phyloP scores from a whole-genome alignment of 1,140 invertebrate species.

The Achatina immaculata region DNA sequence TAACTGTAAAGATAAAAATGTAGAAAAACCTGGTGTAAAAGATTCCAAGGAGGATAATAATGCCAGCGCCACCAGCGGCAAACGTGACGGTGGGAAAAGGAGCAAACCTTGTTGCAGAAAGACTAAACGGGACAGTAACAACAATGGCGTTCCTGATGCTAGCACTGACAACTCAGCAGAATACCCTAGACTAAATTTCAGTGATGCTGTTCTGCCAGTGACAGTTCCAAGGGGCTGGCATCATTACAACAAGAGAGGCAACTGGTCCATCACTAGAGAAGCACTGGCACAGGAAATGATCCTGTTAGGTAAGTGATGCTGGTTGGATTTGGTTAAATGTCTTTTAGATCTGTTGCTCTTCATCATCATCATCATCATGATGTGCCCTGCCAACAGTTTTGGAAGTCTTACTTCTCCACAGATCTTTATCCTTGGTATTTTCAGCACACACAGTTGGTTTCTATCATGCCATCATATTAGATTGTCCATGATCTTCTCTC shows the following conservation, averaged over 20 bases:
- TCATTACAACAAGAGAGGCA: constrained; percentile 4
- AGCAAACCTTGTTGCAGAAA: neutral
- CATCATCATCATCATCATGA: neutral
- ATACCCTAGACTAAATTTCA: constrained; percentile 6
- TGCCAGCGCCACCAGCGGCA: neutral
- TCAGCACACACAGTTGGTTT: neutral
- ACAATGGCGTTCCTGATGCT: no score
- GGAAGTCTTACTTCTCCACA: no score
- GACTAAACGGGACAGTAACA: neutral
- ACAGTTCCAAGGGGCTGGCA: constrained; percentile 11
- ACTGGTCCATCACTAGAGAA: constrained; percentile 9
- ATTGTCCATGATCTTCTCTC: no score
- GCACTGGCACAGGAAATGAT: constrained; percentile 6
- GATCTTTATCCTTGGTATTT: no score
- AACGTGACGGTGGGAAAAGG: neutral
- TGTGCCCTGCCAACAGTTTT: neutral
- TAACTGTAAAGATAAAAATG: neutral
- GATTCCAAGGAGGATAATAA: neutral
- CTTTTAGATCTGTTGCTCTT: neutral
- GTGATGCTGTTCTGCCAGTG: constrained; percentile 16
- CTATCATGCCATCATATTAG: no score
- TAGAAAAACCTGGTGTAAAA: neutral
- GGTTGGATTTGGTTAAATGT: neutral
- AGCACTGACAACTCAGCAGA: neutral
- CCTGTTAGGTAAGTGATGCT: constrained; percentile 7